Base-by-base conservation (phyloP, 1,140 invertebrate species). In the Gryllus bimaculatus region DNA sequence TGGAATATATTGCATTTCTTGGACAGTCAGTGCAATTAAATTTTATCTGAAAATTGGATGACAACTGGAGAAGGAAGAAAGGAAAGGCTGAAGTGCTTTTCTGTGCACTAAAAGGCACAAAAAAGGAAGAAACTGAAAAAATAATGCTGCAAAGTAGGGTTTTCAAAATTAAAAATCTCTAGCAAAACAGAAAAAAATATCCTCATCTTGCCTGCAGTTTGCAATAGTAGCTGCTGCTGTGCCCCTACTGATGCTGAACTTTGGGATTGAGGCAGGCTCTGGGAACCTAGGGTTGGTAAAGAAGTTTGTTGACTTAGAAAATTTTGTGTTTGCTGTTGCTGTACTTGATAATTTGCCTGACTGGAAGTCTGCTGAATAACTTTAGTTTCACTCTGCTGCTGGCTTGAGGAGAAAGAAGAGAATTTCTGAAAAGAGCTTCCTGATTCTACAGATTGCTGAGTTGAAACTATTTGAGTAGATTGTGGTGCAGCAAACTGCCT, bases 131-230 rank as follows among this genome's bases (percentile, higher is more conserved):
- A 39, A 39, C 26, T 39, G 26, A 39, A 39, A 39, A 39, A 39
- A n/a, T n/a, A 39, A 39, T 39, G 26, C 26, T 39, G 26, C 26
- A 39, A 39, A 39, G 26, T 39, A 39, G 26, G 26, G 26, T 39
- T 39, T 39, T 39, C 26, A 39, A 39, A 39, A 39, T 39, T 39
- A 39, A 39, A 39, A 39, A 39, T 39, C 26, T 39, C 26, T 39
- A 39, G 26, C 26, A 39, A 78, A 74, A 12, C 77, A 78, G 18
- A 78, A 78, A 73, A 8, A 73, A 48, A 73, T 73, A 78, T 18
- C 48, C 73, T 66, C n/a, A 21, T 80, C 80, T 80, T 80, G 80
- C 80, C 80, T 80, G 66, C 18, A 79, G 54, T 21, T 75, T 80
- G 74, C 48, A 54, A 73, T 75, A 80, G 8, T 73, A 78, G 80